These are phyloP conservation scores for Ciona savignyi DNA, from an alignment of 23 tunicate genomes.

Conservation along the genomic window DNA sequence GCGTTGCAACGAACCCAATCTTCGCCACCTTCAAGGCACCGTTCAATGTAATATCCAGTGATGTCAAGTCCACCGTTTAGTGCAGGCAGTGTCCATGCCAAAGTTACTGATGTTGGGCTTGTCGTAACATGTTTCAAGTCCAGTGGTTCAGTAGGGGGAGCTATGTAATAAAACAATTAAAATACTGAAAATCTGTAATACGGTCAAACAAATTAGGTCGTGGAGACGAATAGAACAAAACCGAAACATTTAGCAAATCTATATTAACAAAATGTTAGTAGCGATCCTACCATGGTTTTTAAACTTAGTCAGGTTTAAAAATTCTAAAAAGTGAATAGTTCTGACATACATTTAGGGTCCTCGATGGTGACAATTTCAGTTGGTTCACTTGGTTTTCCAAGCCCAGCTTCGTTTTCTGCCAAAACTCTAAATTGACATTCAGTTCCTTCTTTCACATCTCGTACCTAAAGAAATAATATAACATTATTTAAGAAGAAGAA, in stretches of 20 bases:
- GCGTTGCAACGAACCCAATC: conserved; percentile 89
- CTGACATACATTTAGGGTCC: conserved; percentile 74
- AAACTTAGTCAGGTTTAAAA: too few species aligned
- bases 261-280: too few species aligned
- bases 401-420: conserved; percentile 95
- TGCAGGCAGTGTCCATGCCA: conserved; percentile 72
- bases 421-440: conserved; percentile 76
- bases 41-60: conserved; percentile 74
- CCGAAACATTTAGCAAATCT: too few species aligned
- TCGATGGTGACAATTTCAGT: conserved; percentile 57
- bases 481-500: neutral
- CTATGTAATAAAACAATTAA: conserved; percentile 11
- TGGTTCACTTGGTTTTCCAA: conserved; percentile 58
- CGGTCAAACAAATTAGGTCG: too few species aligned
- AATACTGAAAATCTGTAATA: too few species aligned
- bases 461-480: neutral
- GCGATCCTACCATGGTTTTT: too few species aligned
- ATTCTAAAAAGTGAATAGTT: too few species aligned
- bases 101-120: conserved; percentile 38
- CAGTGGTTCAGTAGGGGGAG: conserved; percentile 61
- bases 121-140: conserved; percentile 32
- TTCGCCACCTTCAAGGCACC: conserved; percentile 70
- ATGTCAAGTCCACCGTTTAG: conserved; percentile 77
- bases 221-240: too few species aligned
- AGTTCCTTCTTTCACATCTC: conserved; percentile 69